Base-by-base conservation (phyloP, 2,888 invertebrate species). In the Drosophila sordidula region DNA sequence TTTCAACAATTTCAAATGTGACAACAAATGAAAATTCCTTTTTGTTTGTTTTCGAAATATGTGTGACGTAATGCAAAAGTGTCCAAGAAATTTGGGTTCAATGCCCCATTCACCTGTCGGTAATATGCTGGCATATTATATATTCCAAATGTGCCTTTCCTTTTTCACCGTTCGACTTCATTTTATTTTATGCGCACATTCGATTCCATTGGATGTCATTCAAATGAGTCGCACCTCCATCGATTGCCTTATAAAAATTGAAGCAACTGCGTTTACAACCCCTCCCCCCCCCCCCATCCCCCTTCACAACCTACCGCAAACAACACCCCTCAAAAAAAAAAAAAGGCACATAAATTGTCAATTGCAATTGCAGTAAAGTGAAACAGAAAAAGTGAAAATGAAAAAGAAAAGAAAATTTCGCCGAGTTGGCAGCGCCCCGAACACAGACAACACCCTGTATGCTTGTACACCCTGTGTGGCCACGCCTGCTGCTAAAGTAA, bases 161-260 rank as follows among this genome's bases (percentile, higher is more conserved):
- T n/a, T n/a, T 1, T 36, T 12, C 6, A 2, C 14, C n/a, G 3
- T 6, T 6, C 6, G n/a, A 11, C 18, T 18, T 14, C 14, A 2
- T 29, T 4, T 11, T 41, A 16, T 22, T 61, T 38, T 11, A 38
- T n/a, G 47, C 8, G 2, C 54, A 42, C 36, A 38, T 16, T 38
- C 18, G 22, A 45, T 55, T 16, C 36, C 46, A 39, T 16, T 45
- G 46, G 16, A 50, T 47, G 45, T 50, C 61, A 46, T 66, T 66
- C 46, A 61, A 69, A 68, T 69, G 59, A 59, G 59, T 44, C 26
- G 52, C 69, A 70, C 55, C 70, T 69, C 55, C 59, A 59, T 29
- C 69, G 50, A 45, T 59, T 54, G 54, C 45, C 44, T 25, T 52
- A 32, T 41, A 39, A 18, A 49, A 55, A 34, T 32, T 25, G 29